These are phyloP conservation scores for Aphelenchoides besseyi DNA, from an alignment of 1,140 invertebrate species.

Conservation along the genomic window DNA sequence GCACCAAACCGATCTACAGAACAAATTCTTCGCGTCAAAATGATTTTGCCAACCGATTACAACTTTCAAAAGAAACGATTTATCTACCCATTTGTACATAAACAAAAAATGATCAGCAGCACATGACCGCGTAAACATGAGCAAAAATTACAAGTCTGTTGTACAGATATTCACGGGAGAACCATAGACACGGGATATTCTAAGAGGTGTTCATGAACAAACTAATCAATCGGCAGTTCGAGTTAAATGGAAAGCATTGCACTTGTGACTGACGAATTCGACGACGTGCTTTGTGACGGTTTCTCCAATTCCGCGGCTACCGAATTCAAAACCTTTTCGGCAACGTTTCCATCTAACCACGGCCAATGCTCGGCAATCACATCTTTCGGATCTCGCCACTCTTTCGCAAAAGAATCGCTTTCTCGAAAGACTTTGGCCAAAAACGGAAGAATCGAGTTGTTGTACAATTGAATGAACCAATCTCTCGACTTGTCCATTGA, in stretches of 20 bases:
- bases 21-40: no score
- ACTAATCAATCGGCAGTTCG: neutral
- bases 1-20: no score
- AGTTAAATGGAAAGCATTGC: neutral
- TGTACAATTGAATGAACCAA: slow-evolving; percentile 48
- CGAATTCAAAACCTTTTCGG: neutral
- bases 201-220: neutral
- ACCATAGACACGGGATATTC: neutral
- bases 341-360: slow-evolving; percentile 18
- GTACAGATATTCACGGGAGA: neutral
- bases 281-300: neutral
- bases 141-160: no score
- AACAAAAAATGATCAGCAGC: no score
- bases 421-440: slow-evolving; percentile 42
- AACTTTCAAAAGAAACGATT: no score
- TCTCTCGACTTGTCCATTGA: slow-evolving; percentile 30
- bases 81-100: no score
- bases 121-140: no score
- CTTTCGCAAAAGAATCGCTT: slow-evolving; percentile 16
- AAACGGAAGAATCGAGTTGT: slow-evolving; percentile 47
- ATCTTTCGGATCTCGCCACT: slow-evolving; percentile 13
- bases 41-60: no score
- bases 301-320: neutral
- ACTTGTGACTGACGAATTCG: neutral
- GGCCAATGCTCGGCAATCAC: slow-evolving; percentile 23